Evolutionary conservation across 2,888 invertebrate species (phyloP).

Genomic region (Stratiomys singularior): DNA sequence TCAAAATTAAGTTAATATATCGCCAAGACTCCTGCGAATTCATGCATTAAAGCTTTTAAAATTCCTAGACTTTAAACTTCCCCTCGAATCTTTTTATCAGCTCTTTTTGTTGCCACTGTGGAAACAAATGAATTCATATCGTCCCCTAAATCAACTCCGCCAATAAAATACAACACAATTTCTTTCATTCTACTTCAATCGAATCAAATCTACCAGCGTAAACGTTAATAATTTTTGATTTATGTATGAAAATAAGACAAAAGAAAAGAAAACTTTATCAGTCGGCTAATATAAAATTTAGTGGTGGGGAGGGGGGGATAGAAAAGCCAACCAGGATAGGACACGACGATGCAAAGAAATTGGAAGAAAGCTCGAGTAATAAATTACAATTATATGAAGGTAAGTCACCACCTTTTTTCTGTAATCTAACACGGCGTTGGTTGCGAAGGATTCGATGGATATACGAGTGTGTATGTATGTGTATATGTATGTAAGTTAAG

Average conservation of each 20-base stretch:
- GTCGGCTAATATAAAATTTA: constrained; percentile 1
- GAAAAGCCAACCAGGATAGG: neutral
- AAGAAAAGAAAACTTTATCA: constrained; percentile 31
- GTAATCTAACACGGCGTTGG: constrained; percentile 5
- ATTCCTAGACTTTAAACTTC: too few relatives aligned
- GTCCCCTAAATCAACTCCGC: too few relatives aligned
- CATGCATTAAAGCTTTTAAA: too few relatives aligned
- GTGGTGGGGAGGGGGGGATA: neutral
- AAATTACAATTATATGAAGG: constrained; percentile 42
- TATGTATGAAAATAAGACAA: neutral
- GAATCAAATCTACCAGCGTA: constrained; percentile 5
- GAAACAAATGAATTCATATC: too few relatives aligned
- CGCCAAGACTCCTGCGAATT: too few relatives aligned
- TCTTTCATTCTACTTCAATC: neutral
- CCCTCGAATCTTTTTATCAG: too few relatives aligned
- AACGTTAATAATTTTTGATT: constrained; percentile 36
- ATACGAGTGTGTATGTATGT: too few relatives aligned
- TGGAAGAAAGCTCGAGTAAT: constrained; percentile 10
- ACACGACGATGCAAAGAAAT: neutral
- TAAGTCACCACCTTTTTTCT: constrained; percentile 39
- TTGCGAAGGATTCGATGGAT: neutral
- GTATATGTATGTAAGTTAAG: too few relatives aligned
- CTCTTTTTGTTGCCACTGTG: too few relatives aligned
- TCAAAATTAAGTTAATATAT: too few relatives aligned
- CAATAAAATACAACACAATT: neutral